Percentiles rank a stretch among this genome's conserved stretches.
Conservation (phyloP, 2,797 vertebrate genomes). For the Dicrostonyx torquatus region DNA sequence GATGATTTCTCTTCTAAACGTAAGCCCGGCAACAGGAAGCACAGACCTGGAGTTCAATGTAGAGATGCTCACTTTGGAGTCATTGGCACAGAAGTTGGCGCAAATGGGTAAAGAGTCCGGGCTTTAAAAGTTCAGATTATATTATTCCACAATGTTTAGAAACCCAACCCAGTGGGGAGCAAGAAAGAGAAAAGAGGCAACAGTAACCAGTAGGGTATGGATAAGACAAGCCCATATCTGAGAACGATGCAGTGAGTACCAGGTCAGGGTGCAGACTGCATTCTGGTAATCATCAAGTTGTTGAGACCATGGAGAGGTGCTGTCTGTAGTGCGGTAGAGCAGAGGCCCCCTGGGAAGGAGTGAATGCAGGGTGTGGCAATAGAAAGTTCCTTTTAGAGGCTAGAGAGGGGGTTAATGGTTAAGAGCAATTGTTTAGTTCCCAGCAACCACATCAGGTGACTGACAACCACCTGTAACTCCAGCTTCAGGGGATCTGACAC, state of each 20-base stretch:
- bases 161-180: not conserved
- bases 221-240: not conserved
- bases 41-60: not conserved
- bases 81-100: not conserved
- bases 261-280: not conserved
- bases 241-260: not conserved
- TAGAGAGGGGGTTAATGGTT: not conserved
- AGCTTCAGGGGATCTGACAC: not conserved
- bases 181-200: not conserved
- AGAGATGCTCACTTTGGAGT: not conserved
- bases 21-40: not conserved
- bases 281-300: not conserved
- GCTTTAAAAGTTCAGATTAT: not conserved
- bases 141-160: not conserved
- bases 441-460: not conserved
- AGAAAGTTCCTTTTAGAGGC: not conserved
- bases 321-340: not conserved
- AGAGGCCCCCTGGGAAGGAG: not conserved
- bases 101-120: not conserved
- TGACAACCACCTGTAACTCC: not conserved
- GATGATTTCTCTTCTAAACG: not conserved
- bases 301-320: not conserved
- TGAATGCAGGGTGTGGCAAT: not conserved
- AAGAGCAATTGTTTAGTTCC: not conserved
- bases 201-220: not conserved